Base-by-base conservation (phyloP, 2,888 invertebrate genomes). In the Dromius quadrimaculatus region DNA sequence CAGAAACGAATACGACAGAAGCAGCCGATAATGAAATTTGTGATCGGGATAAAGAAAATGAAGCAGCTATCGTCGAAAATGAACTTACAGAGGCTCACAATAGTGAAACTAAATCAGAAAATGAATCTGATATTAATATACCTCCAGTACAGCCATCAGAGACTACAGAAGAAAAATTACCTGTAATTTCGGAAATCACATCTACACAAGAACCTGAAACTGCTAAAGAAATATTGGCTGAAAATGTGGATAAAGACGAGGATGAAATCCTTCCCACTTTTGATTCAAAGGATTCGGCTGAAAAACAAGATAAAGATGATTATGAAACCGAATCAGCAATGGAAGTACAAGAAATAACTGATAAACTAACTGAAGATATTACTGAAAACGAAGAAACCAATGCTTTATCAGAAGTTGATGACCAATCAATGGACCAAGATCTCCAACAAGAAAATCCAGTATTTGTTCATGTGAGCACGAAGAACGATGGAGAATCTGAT, bases 61-160 rank as follows among this genome's bases (percentile, higher is more conserved):
- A 32, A 8, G 74, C 74, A 1, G 74, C 76, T 19, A 66, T 9
- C n/a, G n/a, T n/a, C 5, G 71, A 54, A 5, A 73, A 71, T 11
- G 59, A 69, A 19, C 22, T 22, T 19, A 64, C 71, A 41, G 22
- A 74, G 6, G 75, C n/a, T 78, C 32, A 75, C 75, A 32, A 73
- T 73, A 1, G 76, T 78, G 11, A 75, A 78, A 15, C 77, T 23
- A 75, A 75, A 11, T 74, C 78, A 0, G 72, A 38, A 38, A 6
- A 36, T 20, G 20, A 61, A 34, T 17, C 59, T n/a, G 3, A 41
- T n/a, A 41, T 3, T 5, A 17, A 45, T 6, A 45, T 5, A 45
- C 45, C 8, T 9, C 15, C 15, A 45, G 45, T 15, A 19, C 5
- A 59, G 17, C 1, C 34, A 59, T 2, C 15, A 2, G 59, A 36